Base-by-base conservation (phyloP, 2,797 vertebrate genomes). In the Coregonus ussuriensis region DNA sequence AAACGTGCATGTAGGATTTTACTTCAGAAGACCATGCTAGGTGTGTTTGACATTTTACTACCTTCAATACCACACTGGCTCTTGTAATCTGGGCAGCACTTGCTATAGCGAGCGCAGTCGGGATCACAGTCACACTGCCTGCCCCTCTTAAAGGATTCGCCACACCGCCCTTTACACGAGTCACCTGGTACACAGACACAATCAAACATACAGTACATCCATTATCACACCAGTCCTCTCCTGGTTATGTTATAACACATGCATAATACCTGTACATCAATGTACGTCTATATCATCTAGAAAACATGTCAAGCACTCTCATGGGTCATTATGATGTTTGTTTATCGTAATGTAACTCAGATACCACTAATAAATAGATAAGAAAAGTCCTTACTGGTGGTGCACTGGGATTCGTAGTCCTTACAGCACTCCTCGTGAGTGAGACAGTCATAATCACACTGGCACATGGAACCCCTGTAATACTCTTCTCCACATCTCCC, bases 121-220 rank as follows among this genome's bases (percentile, higher is more conserved):
- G 82, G 0, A 2, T 99, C 98, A 9, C 98, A 99, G 89, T 91
- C 95, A 6, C 98, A 99, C 70, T 77, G 80, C 33, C 93, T 91
- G 13, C 97, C 97, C 84, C 98, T 91, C 41, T 86, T 87, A 52
- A 97, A 98, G 72, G 14, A 0, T 84, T 98, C 97, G 0, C 95
- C 96, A 88, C 98, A 99, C 4, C 97, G 96, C 18, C 98, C 98
- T 90, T 88, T 93, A 85, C 98, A 99, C 1, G 97, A 99, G 82
- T 81, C 71, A 11, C 90, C 97, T 99, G 90, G 66, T 7, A 75
- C 25, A 82, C 63, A 89, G 47, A n/a, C 47, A 47, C 41, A 87
- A 73, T 83, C 72, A 76, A 6, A 82, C 29, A 73, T 41, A 47
- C 70, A 76, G 41, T 29, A 82, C 25, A 72, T 18, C 68, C 52